Evolutionary conservation across 2,113 vertebrate genomes (phyloP).

Genomic region (Clarias gariepinus): DNA sequence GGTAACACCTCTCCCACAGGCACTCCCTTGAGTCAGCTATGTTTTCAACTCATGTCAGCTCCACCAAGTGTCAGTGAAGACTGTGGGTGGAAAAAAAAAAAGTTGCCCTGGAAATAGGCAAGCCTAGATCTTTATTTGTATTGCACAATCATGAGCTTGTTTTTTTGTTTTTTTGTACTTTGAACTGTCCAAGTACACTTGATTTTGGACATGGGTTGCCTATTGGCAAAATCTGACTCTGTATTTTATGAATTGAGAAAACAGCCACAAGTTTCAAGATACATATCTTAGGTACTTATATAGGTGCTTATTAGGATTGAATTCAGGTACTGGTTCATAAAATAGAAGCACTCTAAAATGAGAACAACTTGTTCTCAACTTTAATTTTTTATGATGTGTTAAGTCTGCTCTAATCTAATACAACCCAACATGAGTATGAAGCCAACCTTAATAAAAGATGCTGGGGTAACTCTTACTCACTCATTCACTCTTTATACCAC

Average conservation of each 20-base stretch:
- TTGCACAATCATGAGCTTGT: constrained; percentile 25
- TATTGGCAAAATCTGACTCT: not conserved
- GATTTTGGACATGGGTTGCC: not conserved
- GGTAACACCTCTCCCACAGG: constrained; percentile 44
- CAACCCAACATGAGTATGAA: not conserved
- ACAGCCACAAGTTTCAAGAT: not conserved
- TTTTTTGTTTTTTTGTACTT: not conserved
- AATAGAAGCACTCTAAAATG: constrained; percentile 1
- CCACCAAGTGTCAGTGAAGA: constrained; percentile 14
- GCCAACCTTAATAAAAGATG: not conserved
- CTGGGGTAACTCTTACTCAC: not conserved
- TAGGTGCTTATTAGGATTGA: not conserved
- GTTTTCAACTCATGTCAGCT: constrained; percentile 46
- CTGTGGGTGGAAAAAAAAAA: constrained; percentile 22
- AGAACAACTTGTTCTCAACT: constrained; percentile 13
- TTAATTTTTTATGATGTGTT: constrained; percentile 23
- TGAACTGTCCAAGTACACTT: not conserved
- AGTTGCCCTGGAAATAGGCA: constrained; percentile 30
- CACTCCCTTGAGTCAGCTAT: constrained; percentile 36
- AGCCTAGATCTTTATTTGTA: constrained; percentile 7
- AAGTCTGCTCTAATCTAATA: constrained; percentile 13
- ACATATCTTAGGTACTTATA: not conserved
- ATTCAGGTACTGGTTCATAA: not conserved
- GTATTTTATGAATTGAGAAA: not conserved
- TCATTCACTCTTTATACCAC: no score